These are phyloP conservation scores for Edolisoma coerulescens DNA, from an alignment of 2,113 vertebrate species.

Conservation along the genomic window DNA sequence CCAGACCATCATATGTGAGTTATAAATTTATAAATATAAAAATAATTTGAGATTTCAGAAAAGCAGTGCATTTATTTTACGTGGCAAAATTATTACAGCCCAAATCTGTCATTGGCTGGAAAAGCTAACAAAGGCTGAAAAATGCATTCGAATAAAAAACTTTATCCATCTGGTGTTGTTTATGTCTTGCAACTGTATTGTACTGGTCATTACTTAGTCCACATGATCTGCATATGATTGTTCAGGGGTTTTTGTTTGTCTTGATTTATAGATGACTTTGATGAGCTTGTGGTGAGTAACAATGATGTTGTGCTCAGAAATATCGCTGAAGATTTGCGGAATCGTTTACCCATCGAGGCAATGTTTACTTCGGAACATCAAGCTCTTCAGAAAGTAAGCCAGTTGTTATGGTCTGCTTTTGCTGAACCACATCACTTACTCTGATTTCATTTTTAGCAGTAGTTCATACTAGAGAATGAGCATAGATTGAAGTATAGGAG, in stretches of 20 bases:
- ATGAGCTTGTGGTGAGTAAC: constrained; percentile 81
- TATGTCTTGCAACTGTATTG: not conserved
- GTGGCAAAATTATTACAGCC: constrained; percentile 35
- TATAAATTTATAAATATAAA: constrained; percentile 55
- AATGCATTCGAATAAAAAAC: constrained; percentile 14
- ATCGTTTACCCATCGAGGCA: constrained; percentile 76
- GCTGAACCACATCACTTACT: not conserved
- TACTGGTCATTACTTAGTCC: not conserved
- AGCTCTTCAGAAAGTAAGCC: constrained; percentile 76
- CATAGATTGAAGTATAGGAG: not conserved
- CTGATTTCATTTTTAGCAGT: not conserved
- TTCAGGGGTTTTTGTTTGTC: not conserved
- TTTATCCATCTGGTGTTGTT: constrained; percentile 28
- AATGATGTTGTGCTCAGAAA: constrained; percentile 77
- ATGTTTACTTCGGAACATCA: constrained; percentile 79
- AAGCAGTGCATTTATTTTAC: constrained; percentile 36
- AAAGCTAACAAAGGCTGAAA: constrained; percentile 39
- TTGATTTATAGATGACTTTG: constrained; percentile 80
- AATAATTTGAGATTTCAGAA: constrained; percentile 56
- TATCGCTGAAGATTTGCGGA: constrained; percentile 86
- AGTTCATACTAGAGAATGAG: not conserved
- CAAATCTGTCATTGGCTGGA: constrained; percentile 22
- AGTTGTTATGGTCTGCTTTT: not conserved
- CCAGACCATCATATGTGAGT: constrained; percentile 37
- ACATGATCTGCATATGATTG: not conserved